Conservation (phyloP, 2,113 vertebrate species). For the Lampris incognitus region DNA sequence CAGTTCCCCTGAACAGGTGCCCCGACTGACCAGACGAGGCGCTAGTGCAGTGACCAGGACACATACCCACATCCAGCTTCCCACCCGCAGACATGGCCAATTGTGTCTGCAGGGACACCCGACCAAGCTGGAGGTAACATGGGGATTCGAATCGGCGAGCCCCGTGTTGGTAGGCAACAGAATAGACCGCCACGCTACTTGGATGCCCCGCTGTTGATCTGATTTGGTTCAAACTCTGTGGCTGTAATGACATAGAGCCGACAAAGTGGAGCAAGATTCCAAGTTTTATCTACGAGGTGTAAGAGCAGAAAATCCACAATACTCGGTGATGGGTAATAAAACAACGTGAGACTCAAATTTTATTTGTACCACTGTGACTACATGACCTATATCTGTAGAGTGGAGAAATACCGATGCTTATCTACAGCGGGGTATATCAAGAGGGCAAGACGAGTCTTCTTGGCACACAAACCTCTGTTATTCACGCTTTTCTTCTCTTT, state of each 20-base stretch:
- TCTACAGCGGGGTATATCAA: slow-evolving; percentile 66
- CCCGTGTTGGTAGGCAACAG: no score
- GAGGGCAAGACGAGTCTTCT: slow-evolving; percentile 62
- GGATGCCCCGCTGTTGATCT: slow-evolving; percentile 9
- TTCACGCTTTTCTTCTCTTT: slow-evolving; percentile 50
- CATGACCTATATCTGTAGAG: slow-evolving; percentile 74
- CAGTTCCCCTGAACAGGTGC: no score
- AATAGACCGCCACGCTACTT: no score
- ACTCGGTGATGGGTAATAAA: slow-evolving; percentile 58
- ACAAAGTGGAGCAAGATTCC: slow-evolving; percentile 29
- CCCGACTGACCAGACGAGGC: no score
- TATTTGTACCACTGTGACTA: slow-evolving; percentile 43
- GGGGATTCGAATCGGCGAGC: no score
- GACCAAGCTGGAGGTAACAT: no score
- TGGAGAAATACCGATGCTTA: slow-evolving; percentile 68
- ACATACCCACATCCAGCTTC: no score
- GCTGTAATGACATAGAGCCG: slow-evolving; percentile 29
- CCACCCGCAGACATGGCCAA: no score
- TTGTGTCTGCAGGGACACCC: no score
- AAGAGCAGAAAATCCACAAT: slow-evolving; percentile 38
- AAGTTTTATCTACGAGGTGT: slow-evolving; percentile 46
- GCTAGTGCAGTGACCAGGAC: no score
- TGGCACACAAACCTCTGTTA: slow-evolving; percentile 55
- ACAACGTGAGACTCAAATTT: slow-evolving; percentile 54
- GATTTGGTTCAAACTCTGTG: slow-evolving; percentile 25